A percentile compares a stretch with the other conserved stretches of the same genome.
These are phyloP conservation scores for Petrocephalus sullivani DNA, from an alignment of 2,797 vertebrate genomes.

Conservation along the genomic window DNA sequence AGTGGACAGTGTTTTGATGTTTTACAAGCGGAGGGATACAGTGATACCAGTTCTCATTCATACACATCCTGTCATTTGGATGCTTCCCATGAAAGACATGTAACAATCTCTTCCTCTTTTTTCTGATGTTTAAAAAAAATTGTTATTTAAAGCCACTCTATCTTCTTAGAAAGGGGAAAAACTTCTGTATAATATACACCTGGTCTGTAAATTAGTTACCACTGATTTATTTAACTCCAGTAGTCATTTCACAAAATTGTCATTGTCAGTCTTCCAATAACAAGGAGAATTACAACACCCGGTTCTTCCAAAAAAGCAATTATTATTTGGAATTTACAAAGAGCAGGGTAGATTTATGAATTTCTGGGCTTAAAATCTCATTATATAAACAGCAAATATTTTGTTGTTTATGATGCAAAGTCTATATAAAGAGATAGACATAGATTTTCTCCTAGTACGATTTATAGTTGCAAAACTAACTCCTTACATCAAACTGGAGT, in stretches of 20 bases:
- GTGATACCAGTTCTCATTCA: no score
- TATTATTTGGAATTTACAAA: not conserved
- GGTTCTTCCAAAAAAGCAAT: not conserved
- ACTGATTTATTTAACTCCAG: not conserved
- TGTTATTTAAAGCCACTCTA: no score
- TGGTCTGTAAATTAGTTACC: not conserved
- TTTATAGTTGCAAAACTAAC: not conserved
- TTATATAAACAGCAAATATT: not conserved
- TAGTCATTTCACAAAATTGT: not conserved
- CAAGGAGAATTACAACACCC: not conserved
- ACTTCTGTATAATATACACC: not conserved
- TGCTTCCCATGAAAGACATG: not conserved
- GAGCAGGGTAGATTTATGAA: not conserved
- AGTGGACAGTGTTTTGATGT: not conserved
- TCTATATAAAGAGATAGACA: not conserved
- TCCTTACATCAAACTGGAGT: not conserved
- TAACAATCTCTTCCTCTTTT: not conserved
- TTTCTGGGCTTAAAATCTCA: not conserved
- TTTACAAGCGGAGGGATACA: not conserved
- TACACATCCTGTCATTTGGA: not conserved
- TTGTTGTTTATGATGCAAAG: not conserved
- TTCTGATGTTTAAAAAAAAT: no score
- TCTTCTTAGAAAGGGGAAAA: no score
- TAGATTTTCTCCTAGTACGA: not conserved
- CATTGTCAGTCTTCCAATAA: not conserved